Evolutionary conservation across 1,140 invertebrate species (phyloP).

Genomic region (Vanessa tameamea): DNA sequence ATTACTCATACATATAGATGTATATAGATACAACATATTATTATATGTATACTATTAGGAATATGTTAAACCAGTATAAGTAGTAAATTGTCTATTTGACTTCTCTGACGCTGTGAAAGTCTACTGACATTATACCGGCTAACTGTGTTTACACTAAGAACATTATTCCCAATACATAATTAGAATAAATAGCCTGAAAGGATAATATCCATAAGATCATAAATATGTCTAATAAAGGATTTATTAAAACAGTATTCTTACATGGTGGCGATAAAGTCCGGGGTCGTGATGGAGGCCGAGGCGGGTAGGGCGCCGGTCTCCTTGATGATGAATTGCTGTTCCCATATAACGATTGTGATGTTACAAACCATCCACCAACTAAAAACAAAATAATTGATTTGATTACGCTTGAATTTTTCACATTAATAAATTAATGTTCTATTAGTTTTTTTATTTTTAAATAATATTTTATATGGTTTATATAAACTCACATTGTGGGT

Average conservation of each 20-base stretch:
- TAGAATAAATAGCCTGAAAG: no score
- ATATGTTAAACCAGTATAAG: no score
- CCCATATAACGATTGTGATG: constrained; percentile 74
- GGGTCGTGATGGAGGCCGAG: constrained; percentile 73
- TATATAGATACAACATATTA: no score
- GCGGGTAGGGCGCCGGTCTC: constrained; percentile 75
- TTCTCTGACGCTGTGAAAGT: no score
- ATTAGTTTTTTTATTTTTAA: neutral
- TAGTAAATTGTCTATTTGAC: no score
- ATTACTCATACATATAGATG: no score
- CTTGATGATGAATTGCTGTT: constrained; percentile 64
- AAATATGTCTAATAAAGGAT: constrained; percentile 8
- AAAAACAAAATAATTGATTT: constrained; percentile 35
- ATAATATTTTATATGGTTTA: neutral
- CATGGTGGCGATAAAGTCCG: constrained; percentile 74
- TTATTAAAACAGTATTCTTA: constrained; percentile 25
- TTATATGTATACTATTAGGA: no score
- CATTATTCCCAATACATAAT: no score
- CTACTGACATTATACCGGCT: no score
- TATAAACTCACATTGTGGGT: constrained; percentile 74
- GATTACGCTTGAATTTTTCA: neutral
- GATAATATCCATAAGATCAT: neutral
- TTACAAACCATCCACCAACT: constrained; percentile 80
- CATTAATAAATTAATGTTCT: neutral
- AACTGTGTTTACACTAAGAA: no score